Evolutionary conservation across 2,888 invertebrate species (phyloP).

Genomic region (Mechanitis messenoides): DNA sequence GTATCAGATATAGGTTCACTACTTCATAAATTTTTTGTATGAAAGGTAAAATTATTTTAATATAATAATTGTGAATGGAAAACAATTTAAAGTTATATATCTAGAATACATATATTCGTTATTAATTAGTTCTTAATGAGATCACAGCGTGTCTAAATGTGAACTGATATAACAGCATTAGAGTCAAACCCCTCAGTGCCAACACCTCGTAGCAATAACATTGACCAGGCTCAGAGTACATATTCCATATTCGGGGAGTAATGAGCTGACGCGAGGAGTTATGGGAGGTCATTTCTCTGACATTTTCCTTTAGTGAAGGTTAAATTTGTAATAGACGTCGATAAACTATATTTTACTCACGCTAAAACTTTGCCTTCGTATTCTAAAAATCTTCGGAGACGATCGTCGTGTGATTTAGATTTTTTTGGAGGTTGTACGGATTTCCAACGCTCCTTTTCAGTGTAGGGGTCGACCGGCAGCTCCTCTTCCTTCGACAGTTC

Average conservation of each 20-base stretch:
- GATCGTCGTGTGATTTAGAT: slow-evolving; percentile 41
- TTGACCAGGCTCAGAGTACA: background rate
- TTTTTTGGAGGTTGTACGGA: slow-evolving; percentile 47
- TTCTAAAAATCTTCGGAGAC: slow-evolving; percentile 82
- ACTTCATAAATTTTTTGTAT: background rate
- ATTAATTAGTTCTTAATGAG: too few relatives aligned
- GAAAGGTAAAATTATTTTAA: too few relatives aligned
- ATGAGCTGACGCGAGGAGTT: background rate
- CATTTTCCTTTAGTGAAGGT: slow-evolving; percentile 3
- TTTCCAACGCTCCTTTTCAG: slow-evolving; percentile 67
- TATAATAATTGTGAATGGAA: too few relatives aligned
- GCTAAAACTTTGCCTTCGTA: slow-evolving; percentile 87
- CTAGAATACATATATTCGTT: too few relatives aligned
- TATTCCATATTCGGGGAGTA: background rate
- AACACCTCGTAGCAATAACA: slow-evolving; percentile 4
- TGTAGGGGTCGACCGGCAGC: slow-evolving; percentile 83
- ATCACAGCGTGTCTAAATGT: too few relatives aligned
- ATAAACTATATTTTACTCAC: slow-evolving; percentile 50
- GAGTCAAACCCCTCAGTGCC: too few relatives aligned
- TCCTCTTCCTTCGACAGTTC: slow-evolving; percentile 82
- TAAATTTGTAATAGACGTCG: background rate
- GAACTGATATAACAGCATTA: too few relatives aligned
- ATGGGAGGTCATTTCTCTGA: background rate
- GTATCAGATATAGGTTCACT: background rate
- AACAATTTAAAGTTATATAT: too few relatives aligned